Evolutionary conservation across 2,113 vertebrate species (phyloP), one percentile per base, ranked within the genome.

Genomic region (Aythya baeri): DNA sequence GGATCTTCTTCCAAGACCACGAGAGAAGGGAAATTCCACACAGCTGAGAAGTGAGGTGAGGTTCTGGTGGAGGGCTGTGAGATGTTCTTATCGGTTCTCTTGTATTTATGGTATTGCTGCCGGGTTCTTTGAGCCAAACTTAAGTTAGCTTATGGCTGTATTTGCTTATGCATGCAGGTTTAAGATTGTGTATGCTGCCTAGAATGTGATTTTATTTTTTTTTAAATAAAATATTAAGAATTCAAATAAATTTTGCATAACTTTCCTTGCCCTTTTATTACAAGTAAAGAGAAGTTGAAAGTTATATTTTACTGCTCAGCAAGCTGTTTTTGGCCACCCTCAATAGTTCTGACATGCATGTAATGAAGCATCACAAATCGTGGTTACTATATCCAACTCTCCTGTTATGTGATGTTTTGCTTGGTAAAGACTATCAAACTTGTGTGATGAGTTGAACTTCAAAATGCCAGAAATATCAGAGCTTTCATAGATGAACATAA

Each of bases 61-160:
- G 83, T 4, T 3, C 34, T 1, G 1, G 8, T 70, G 52, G 23
- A 32, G 29, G 20, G n/a, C 55, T 84, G 2, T 0, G 4, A 62
- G 73, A 29, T 0, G 7, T 29, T 58, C 59, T n/a, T 27, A 52
- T 67, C 0, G 0, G 3, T 63, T 89, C 66, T 72, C 9, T 38
- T 65, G 7, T 31, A 17, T 59, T 75, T 75, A 2, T 46, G 27
- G 4, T 54, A 32, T 1, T 83, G 32, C 55, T 83, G 50, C 44
- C 74, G 44, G 34, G 2, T 38, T 32, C 38, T 61, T 2, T 54
- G 65, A 72, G n/a, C 38, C 3, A 1, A 81, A 11, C 9, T 34
- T 10, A 13, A 74, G n/a, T 5, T 72, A 17, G 10, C 59, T 63
- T n/a, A 71, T 29, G 36, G 11, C 36, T 75, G 83, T 80, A 12